Evolutionary conservation across 1,140 invertebrate genomes (phyloP).

Genomic region (Aphelinus certus): DNA sequence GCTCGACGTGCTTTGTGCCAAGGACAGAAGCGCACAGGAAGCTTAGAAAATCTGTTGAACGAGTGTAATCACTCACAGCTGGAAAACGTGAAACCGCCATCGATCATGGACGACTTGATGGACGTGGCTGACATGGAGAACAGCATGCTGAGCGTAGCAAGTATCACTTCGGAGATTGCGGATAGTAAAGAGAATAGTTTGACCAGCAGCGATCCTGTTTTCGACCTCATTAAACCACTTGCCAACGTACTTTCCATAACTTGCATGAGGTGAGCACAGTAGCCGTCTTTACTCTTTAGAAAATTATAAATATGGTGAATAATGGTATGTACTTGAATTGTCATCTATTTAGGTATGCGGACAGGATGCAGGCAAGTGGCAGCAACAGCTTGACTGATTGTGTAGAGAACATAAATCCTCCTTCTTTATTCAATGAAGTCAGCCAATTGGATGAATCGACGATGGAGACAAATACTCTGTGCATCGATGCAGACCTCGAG

Average conservation of each 20-base stretch:
- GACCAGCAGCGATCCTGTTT: conserved; percentile 53
- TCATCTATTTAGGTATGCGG: conserved; percentile 49
- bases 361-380: conserved; percentile 53
- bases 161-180: conserved; percentile 80
- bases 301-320: neutral
- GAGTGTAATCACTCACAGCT: conserved; percentile 70
- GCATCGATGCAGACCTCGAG: conserved; percentile 67
- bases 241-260: conserved; percentile 60
- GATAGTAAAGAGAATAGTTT: conserved; percentile 65
- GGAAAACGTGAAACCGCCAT: conserved; percentile 84
- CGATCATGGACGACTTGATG: conserved; percentile 79
- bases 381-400: conserved; percentile 68
- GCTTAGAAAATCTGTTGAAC: conserved; percentile 71
- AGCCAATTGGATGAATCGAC: conserved; percentile 72
- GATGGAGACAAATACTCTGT: conserved; percentile 68
- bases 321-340: neutral
- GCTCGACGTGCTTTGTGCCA: conserved; percentile 75
- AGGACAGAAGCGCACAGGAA: conserved; percentile 67
- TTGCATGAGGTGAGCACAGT: conserved; percentile 49
- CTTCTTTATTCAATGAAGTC: conserved; percentile 71
- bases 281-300: neutral
- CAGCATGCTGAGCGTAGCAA: conserved; percentile 84
- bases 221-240: conserved; percentile 60
- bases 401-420: conserved; percentile 73
- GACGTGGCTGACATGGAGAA: conserved; percentile 77